Evolutionary conservation across 2,888 invertebrate genomes (phyloP).

Genomic region (Melangyna quadrimaculata): DNA sequence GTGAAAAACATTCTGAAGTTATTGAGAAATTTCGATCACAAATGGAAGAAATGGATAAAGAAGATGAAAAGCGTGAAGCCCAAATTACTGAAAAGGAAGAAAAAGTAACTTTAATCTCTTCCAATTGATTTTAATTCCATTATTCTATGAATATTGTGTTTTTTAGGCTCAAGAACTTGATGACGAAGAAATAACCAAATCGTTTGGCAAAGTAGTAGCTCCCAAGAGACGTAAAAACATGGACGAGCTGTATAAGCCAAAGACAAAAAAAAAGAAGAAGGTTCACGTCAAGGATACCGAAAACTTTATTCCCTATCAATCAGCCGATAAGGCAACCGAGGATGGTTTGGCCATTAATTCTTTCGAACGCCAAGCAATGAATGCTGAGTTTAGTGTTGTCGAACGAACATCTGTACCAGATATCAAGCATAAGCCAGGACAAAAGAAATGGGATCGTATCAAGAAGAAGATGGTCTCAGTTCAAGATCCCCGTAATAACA

Average conservation of each 20-base stretch:
- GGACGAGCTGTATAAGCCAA: conserved; percentile 83
- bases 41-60: conserved; percentile 77
- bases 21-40: conserved; percentile 80
- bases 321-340: conserved; percentile 92
- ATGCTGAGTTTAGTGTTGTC: conserved; percentile 90
- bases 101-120: neutral
- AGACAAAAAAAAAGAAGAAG: conserved; percentile 83
- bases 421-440: conserved; percentile 83
- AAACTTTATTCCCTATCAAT: conserved; percentile 92
- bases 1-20: conserved; percentile 86
- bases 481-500: conserved; percentile 83
- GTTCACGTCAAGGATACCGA: conserved; percentile 85
- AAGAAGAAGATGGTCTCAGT: conserved; percentile 95
- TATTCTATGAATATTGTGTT: neutral
- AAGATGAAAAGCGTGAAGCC: conserved; percentile 74
- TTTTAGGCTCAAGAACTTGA: conserved; percentile 80
- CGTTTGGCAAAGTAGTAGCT: conserved; percentile 83
- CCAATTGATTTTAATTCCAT: neutral
- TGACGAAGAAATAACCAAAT: conserved; percentile 82
- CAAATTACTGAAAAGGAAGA: conserved; percentile 54
- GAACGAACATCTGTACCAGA: conserved; percentile 90
- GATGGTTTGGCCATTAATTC: conserved; percentile 86
- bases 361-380: conserved; percentile 90
- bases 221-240: conserved; percentile 82
- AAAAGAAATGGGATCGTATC: conserved; percentile 95